phyloP scores from a whole-genome alignment of 2,888 invertebrate species.

The Hydriomena furcata region DNA sequence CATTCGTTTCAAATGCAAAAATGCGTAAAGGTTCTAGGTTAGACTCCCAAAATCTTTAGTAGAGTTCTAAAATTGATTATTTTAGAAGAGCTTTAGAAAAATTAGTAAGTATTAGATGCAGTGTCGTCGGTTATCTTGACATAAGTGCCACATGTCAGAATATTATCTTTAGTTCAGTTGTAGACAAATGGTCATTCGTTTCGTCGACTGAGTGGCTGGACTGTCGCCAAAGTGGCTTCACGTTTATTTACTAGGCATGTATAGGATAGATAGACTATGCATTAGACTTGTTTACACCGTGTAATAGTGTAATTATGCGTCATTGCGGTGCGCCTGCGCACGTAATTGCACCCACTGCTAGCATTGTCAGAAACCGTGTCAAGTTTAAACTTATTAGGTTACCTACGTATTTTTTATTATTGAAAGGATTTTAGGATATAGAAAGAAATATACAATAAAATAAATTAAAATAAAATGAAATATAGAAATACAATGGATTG shows the following conservation, averaged over 20 bases:
- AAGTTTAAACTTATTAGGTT: conserved; percentile 36
- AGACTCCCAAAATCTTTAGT: too few relatives aligned
- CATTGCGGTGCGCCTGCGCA: conserved; percentile 27
- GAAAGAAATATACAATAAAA: too few relatives aligned
- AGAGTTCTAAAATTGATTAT: too few relatives aligned
- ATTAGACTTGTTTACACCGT: conserved; percentile 37
- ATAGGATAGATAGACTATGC: not conserved
- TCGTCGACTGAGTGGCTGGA: not conserved
- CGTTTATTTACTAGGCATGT: not conserved
- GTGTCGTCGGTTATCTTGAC: not conserved
- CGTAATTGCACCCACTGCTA: conserved; percentile 36
- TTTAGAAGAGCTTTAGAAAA: too few relatives aligned
- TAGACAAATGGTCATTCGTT: not conserved
- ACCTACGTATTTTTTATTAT: not conserved
- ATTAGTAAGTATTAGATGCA: not conserved
- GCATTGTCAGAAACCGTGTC: conserved; percentile 41
- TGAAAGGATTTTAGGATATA: too few relatives aligned
- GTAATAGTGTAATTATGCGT: conserved; percentile 35
- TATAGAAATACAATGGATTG: too few relatives aligned
- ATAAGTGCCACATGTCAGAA: not conserved
- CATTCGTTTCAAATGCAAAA: too few relatives aligned
- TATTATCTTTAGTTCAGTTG: not conserved
- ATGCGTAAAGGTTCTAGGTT: too few relatives aligned
- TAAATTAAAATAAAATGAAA: too few relatives aligned
- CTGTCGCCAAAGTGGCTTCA: not conserved